Conservation (phyloP, 2,113 vertebrate genomes). For the Tinamus guttatus region DNA sequence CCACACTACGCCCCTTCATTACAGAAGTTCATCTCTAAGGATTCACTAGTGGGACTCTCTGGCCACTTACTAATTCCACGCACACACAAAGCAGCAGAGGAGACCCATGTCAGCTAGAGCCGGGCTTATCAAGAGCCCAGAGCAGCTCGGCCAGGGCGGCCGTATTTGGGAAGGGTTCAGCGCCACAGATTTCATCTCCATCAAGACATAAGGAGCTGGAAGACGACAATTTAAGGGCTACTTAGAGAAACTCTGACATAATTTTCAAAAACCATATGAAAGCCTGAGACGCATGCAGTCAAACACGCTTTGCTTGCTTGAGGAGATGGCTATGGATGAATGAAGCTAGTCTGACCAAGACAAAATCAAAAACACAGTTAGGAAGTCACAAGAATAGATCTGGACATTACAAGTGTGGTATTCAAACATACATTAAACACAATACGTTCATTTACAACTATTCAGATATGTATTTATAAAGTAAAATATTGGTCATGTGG, state of each 20-base stretch:
- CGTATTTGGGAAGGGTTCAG: background rate
- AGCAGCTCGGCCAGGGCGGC: background rate
- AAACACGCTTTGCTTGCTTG: background rate
- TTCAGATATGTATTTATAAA: background rate
- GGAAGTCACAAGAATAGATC: background rate
- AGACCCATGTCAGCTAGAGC: background rate
- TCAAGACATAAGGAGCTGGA: background rate
- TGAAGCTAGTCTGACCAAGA: background rate
- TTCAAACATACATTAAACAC: background rate
- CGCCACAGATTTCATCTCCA: background rate
- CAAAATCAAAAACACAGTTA: background rate
- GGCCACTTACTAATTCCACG: background rate
- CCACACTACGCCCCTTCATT: background rate
- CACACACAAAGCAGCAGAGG: background rate
- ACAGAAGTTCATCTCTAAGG: background rate
- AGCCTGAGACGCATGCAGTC: background rate
- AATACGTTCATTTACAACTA: background rate
- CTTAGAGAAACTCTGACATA: background rate
- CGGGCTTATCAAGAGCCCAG: fast-evolving
- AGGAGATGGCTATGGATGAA: background rate
- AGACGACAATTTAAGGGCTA: background rate
- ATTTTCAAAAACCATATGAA: background rate
- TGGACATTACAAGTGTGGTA: background rate
- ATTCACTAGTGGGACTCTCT: fast-evolving
- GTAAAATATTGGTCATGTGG: background rate